Evolutionary conservation across 2,888 invertebrate genomes (phyloP), one percentile per base, ranked within the genome.

Genomic region (Drosophila nigricruria): DNA sequence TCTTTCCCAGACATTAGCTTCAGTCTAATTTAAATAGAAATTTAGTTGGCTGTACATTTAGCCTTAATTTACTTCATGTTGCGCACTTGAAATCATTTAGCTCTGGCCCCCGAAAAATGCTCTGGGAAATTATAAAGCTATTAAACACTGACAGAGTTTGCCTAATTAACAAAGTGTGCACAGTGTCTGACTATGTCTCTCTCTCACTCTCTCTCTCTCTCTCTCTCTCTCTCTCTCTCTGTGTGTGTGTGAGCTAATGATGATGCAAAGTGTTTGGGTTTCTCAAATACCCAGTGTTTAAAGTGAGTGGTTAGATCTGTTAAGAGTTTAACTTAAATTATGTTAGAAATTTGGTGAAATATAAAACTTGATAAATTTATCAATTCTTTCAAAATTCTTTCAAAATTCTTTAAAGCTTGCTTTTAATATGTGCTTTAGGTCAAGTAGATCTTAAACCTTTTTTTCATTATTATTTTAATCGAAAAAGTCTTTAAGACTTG

Each of bases 141-240:
- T 80, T 74, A 79, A 74, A 70, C 62, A 66, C 79, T 49, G 59
- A n/a, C 61, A 53, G 59, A 70, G 65, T 70, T 79, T 70, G 34
- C 30, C 61, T 73, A 83, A 81, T 81, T 79, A 77, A 57, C 71
- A 70, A 70, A 82, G 58, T 62, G 76, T 62, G 40, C 54, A 34
- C 50, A 70, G 34, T 53, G 62, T 63, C 65, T 64, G 54, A 34
- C n/a, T n/a, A n/a, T 12, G 59, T n/a, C n/a, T n/a, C 73, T 52
- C 36, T 65, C 30, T 49, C 25, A 27, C 16, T 25, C 5, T 30
- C 73, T 52, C 42, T 65, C 4, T 32, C 32, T 20, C 30, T 27
- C 27, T n/a, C 68, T 50, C 43, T 63, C 34, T 34, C 14, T 12
- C 18, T 49, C 14, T 4, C 78, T 52, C 40, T 63, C 9, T 23